Evolutionary conservation across 2,888 invertebrate genomes (phyloP).

Genomic region (Drosophila multiciliata): DNA sequence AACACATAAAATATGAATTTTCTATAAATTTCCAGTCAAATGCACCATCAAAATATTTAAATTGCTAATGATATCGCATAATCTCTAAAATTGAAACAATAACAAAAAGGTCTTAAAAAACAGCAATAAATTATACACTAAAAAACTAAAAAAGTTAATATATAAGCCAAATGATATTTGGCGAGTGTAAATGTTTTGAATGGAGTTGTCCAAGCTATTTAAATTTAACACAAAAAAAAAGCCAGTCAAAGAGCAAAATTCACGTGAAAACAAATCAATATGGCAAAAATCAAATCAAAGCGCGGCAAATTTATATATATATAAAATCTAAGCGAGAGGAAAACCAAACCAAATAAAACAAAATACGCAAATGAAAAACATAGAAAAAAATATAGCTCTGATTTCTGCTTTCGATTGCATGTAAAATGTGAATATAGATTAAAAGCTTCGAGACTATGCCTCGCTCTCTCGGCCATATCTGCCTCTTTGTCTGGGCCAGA

Average conservation of each 20-base stretch:
- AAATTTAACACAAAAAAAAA: conserved; percentile 15
- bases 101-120: conserved; percentile 27
- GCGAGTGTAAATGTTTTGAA: conserved; percentile 35
- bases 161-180: conserved; percentile 25
- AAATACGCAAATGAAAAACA: conserved; percentile 17
- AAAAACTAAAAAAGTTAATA: neutral
- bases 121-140: neutral
- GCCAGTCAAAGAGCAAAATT: conserved; percentile 34
- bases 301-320: conserved; percentile 33
- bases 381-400: conserved; percentile 32
- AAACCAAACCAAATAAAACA: conserved; percentile 24
- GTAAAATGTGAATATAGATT: conserved; percentile 75
- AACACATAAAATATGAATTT: conserved; percentile 41
- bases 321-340: conserved; percentile 56
- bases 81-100: conserved; percentile 11
- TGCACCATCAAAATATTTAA: conserved; percentile 40
- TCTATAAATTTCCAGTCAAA: conserved; percentile 18
- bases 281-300: conserved; percentile 24
- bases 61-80: conserved; percentile 27
- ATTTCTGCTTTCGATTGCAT: conserved; percentile 61
- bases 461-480: neutral
- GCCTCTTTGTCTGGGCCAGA: conserved; percentile 34
- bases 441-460: conserved; percentile 57
- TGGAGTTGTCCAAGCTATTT: conserved; percentile 41
- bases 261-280: conserved; percentile 11